A percentile compares a stretch with the other conserved stretches of the same genome.
Evolutionary conservation across 92 coral and sea anemone genomes (phyloP).

Genomic region (Hydrozoanthus gracilis): DNA sequence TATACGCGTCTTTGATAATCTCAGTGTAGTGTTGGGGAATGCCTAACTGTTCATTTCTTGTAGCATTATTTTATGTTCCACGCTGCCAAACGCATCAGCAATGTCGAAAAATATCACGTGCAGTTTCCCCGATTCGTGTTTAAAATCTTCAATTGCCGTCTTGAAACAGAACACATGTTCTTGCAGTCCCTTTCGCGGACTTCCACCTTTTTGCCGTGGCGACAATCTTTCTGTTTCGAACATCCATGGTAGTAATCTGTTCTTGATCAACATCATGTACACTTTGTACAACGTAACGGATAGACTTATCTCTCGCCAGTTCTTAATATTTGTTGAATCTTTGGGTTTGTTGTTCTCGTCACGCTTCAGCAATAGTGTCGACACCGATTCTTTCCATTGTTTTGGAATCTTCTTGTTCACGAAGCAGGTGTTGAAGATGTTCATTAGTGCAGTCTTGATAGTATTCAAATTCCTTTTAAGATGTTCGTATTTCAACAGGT

Average conservation of each 20-base stretch:
- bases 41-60: not conserved
- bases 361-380: too few species aligned
- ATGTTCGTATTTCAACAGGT: too few species aligned
- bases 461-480: too few species aligned
- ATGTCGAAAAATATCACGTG: slow-evolving; percentile 6
- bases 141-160: slow-evolving; percentile 1
- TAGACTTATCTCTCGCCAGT: too few species aligned
- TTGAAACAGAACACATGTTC: slow-evolving; percentile 19
- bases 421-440: too few species aligned
- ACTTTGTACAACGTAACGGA: too few species aligned
- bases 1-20: not conserved
- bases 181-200: slow-evolving; percentile 1
- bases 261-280: too few species aligned
- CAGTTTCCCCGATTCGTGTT: not conserved
- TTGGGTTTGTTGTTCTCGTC: too few species aligned
- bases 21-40: not conserved
- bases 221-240: slow-evolving; percentile 7
- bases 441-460: too few species aligned
- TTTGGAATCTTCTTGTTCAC: too few species aligned
- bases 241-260: not conserved
- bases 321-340: too few species aligned
- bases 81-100: not conserved
- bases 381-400: too few species aligned
- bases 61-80: slow-evolving; percentile 9
- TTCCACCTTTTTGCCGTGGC: not conserved